A percentile compares a stretch with the other conserved stretches of the same genome.
Conservation (phyloP, 2,797 vertebrate species). For the Oreochromis grahami region DNA sequence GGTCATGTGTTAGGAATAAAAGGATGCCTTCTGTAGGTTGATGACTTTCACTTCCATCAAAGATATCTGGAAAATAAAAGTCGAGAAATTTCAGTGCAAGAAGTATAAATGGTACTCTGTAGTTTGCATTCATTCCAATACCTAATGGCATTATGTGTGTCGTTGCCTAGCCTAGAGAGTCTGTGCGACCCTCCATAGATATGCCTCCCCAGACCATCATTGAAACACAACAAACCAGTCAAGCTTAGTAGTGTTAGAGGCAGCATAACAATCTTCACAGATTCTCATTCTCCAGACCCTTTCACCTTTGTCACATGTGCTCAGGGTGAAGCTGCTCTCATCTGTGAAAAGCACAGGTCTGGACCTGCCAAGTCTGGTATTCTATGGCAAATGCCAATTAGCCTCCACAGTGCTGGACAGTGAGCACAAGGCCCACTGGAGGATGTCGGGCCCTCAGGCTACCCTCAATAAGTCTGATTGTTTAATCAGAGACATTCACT, state of each 20-base stretch:
- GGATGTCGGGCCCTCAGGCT: background rate
- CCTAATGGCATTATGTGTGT: background rate
- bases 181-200: background rate
- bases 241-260: background rate
- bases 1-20: accelerated
- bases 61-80: background rate
- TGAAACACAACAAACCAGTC: background rate
- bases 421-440: accelerated
- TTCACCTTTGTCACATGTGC: background rate
- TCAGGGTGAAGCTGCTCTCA: background rate
- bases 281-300: background rate
- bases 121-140: background rate
- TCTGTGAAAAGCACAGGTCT: background rate
- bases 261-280: background rate
- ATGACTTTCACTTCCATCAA: background rate
- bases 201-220: accelerated
- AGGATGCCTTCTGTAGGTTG: background rate
- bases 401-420: background rate
- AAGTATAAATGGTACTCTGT: background rate
- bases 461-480: background rate
- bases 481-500: background rate
- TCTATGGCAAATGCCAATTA: background rate
- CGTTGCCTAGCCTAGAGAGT: background rate
- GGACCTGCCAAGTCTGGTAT: background rate
- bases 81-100: background rate